Conservation (phyloP, 1,140 invertebrate species). For the Monomorium pharaonis region DNA sequence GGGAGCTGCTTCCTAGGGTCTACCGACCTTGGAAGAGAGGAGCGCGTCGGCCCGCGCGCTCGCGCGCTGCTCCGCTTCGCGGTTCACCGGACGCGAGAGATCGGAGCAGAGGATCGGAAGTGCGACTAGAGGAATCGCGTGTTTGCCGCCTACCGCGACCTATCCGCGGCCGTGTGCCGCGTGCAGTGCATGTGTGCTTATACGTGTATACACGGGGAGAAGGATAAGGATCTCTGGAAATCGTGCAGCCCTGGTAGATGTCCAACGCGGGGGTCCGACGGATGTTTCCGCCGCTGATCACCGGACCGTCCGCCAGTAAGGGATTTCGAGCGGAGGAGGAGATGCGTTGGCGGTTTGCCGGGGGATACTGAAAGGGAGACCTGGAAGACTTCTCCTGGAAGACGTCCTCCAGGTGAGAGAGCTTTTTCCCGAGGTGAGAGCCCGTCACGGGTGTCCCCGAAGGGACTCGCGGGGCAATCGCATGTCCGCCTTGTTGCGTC, state of each 20-base stretch:
- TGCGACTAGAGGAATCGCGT: conserved; percentile 15
- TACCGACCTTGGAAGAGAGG: not conserved
- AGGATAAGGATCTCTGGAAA: not conserved
- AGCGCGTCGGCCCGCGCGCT: not conserved
- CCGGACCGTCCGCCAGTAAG: not conserved
- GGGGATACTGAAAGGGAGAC: conserved; percentile 51
- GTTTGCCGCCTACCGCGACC: conserved; percentile 1
- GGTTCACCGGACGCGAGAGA: not conserved
- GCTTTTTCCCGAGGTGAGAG: not conserved
- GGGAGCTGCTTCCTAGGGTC: not conserved
- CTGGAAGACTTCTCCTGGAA: conserved; percentile 44
- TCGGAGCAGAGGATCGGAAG: conserved; percentile 14
- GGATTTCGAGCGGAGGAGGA: conserved; percentile 39
- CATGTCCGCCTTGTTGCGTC: conserved; percentile 51
- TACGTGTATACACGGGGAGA: conserved; percentile 34
- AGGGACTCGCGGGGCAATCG: not conserved
- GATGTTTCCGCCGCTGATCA: conserved; percentile 47
- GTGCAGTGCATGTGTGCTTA: conserved; percentile 61
- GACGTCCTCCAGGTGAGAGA: conserved; percentile 58
- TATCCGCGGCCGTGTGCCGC: not conserved
- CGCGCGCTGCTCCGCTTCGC: not conserved
- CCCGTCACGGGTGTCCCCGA: not conserved
- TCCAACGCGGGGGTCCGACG: not conserved
- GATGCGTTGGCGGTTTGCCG: conserved; percentile 58
- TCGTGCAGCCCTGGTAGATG: conserved; percentile 45